A percentile compares a stretch with the other conserved stretches of the same genome.
These are phyloP conservation scores for Phalacrocorax brasilianus DNA, from an alignment of 2,113 vertebrate species.

Conservation along the genomic window DNA sequence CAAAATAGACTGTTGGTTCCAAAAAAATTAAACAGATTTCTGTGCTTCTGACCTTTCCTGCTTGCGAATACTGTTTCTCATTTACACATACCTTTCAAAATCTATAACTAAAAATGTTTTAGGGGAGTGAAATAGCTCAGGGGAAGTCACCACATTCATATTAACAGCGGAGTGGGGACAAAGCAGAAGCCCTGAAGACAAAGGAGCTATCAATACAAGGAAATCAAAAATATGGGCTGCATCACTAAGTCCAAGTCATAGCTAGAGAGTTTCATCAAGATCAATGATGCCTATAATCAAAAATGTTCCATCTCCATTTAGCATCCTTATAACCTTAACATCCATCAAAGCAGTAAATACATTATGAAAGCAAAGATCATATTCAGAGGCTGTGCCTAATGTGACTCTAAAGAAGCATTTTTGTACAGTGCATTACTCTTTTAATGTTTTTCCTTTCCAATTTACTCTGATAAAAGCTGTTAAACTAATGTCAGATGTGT, in stretches of 20 bases:
- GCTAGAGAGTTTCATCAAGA: not conserved
- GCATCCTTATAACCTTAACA: not conserved
- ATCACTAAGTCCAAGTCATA: not conserved
- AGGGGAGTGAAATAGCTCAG: not conserved
- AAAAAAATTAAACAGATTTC: not conserved
- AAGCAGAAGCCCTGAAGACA: not conserved
- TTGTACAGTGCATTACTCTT: not conserved
- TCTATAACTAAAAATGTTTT: not conserved
- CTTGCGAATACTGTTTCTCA: not conserved
- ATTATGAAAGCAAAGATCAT: not conserved
- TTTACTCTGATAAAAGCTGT: constrained; percentile 44
- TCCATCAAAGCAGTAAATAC: not conserved
- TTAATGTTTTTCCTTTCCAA: constrained; percentile 43
- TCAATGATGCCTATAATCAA: not conserved
- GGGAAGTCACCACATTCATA: not conserved
- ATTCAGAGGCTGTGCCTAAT: not conserved
- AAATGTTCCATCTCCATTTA: not conserved
- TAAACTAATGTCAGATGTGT: constrained; percentile 1
- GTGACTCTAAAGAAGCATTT: constrained; percentile 22
- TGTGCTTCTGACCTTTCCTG: not conserved
- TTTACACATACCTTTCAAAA: not conserved
- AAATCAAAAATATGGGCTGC: not conserved
- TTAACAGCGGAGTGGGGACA: not conserved
- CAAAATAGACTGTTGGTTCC: not conserved
- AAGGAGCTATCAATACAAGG: not conserved